These are phyloP conservation scores for Brassicogethes aeneus DNA, from an alignment of 2,888 invertebrate genomes.

Conservation along the genomic window DNA sequence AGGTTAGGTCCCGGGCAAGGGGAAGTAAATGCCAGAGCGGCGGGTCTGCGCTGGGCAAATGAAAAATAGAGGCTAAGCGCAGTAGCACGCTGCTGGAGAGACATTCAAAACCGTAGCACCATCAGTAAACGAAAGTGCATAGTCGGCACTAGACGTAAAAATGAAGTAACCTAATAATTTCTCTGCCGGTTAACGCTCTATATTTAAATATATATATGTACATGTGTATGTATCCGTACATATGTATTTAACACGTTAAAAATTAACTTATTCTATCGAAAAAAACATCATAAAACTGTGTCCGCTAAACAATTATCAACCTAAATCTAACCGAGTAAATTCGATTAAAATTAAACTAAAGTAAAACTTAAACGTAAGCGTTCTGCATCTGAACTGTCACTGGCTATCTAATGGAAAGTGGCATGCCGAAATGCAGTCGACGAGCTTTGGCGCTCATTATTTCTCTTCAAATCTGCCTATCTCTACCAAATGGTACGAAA, in stretches of 20 bases:
- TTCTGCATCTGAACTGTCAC: not conserved
- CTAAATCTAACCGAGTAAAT: constrained; percentile 14
- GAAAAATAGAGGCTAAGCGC: no score
- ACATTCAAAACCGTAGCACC: constrained; percentile 17
- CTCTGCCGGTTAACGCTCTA: constrained; percentile 28
- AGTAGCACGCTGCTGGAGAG: not conserved
- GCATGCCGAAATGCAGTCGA: constrained; percentile 39
- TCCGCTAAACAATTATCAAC: constrained; percentile 24
- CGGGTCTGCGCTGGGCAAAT: not conserved
- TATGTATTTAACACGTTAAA: constrained; percentile 29
- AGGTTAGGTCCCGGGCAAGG: constrained; percentile 18
- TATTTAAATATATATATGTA: constrained; percentile 36
- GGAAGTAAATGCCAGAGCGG: constrained; percentile 28
- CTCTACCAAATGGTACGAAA: constrained; percentile 42
- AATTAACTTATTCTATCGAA: constrained; percentile 23
- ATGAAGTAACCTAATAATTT: constrained; percentile 38
- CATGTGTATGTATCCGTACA: constrained; percentile 37
- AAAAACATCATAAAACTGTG: constrained; percentile 11
- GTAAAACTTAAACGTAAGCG: constrained; percentile 17
- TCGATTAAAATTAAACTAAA: constrained; percentile 10
- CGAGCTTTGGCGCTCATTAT: constrained; percentile 40
- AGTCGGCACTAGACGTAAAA: constrained; percentile 38
- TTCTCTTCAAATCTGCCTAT: constrained; percentile 41
- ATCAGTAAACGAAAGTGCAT: constrained; percentile 40
- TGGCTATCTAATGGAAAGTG: constrained; percentile 34